Percentiles rank a stretch among this genome's conserved stretches.
Evolutionary conservation across 2,888 invertebrate species (phyloP).

Genomic region (Cryptus viduatorius): DNA sequence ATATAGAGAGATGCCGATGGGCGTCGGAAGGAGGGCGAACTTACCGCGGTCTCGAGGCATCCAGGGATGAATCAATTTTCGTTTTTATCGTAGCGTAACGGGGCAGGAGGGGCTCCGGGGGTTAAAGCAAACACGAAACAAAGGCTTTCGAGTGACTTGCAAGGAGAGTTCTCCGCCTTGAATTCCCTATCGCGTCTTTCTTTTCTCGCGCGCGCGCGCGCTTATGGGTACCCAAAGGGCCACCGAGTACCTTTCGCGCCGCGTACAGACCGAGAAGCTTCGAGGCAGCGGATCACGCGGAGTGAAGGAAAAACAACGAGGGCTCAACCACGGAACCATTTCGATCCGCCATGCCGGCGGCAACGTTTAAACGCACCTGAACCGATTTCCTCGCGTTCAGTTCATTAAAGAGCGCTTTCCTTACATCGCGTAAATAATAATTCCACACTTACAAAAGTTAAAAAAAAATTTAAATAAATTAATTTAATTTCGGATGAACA

Average conservation of each 20-base stretch:
- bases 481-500: not conserved
- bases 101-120: slow-evolving; percentile 64
- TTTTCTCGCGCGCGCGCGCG: slow-evolving; percentile 74
- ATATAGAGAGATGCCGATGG: slow-evolving; percentile 39
- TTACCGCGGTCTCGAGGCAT: slow-evolving; percentile 44
- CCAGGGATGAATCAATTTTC: slow-evolving; percentile 82
- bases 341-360: slow-evolving; percentile 79
- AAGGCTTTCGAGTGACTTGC: slow-evolving; percentile 80
- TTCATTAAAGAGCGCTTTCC: slow-evolving; percentile 57
- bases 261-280: slow-evolving; percentile 64
- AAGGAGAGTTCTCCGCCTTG: slow-evolving; percentile 51
- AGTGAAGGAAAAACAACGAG: slow-evolving; percentile 78
- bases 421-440: slow-evolving; percentile 46
- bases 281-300: slow-evolving; percentile 58
- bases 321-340: slow-evolving; percentile 68
- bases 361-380: slow-evolving; percentile 60
- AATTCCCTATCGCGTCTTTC: slow-evolving; percentile 27
- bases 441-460: slow-evolving; percentile 7
- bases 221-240: slow-evolving; percentile 53
- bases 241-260: slow-evolving; percentile 30
- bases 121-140: slow-evolving; percentile 80
- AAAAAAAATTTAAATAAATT: not conserved
- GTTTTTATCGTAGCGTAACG: slow-evolving; percentile 76
- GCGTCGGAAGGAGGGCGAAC: slow-evolving; percentile 55
- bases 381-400: slow-evolving; percentile 23